Evolutionary conservation across 2,113 vertebrate species (phyloP), one percentile per base, ranked within the genome.

Genomic region (Megaptera novaeangliae): DNA sequence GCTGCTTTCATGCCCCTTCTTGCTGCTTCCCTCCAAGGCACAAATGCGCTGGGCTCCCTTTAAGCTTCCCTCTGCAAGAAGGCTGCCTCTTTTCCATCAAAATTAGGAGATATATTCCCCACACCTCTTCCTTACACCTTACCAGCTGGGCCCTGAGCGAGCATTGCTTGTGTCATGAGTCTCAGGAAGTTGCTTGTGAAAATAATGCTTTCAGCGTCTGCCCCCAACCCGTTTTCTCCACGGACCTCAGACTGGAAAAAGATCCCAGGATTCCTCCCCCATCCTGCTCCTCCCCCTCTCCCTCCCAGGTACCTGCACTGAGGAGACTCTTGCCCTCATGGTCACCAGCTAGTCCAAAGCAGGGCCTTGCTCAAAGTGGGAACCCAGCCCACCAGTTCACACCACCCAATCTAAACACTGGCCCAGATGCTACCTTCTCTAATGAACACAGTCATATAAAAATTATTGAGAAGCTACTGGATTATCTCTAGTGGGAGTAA

Each of bases 241-340:
- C 9, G 77, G 78, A 64, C 31, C 23, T 75, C 44, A 59, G n/a
- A 69, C 4, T 59, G 15, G 17, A 15, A 88, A 94, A 39, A 96
- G 84, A 80, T 44, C 13, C 39, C 20, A 39, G 64, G 59, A 78
- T 71, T 75, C 8, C 34, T 77, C 69, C 83, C 11, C 20, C 29
- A 23, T 6, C 10, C 14, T 31, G 36, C 27, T 39, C 2, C 9
- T 64, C 5, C 72, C 1, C 8, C 0, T 10, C 3, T 88, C 20
- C 44, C 12, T 88, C 74, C 34, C 59, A 84, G 81, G 31, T 18
- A 36, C 27, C 25, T 46, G 52, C 52, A 77, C 39, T 69, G 17
- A 66, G 71, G n/a, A 52, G 36, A 69, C 9, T 39, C 63, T 46
- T 25, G 20, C 29, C 74, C 74, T 82, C n/a, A 14, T 3, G 34